These are phyloP conservation scores for Petaurus breviceps DNA, from an alignment of 2,113 vertebrate species.

Conservation along the genomic window DNA sequence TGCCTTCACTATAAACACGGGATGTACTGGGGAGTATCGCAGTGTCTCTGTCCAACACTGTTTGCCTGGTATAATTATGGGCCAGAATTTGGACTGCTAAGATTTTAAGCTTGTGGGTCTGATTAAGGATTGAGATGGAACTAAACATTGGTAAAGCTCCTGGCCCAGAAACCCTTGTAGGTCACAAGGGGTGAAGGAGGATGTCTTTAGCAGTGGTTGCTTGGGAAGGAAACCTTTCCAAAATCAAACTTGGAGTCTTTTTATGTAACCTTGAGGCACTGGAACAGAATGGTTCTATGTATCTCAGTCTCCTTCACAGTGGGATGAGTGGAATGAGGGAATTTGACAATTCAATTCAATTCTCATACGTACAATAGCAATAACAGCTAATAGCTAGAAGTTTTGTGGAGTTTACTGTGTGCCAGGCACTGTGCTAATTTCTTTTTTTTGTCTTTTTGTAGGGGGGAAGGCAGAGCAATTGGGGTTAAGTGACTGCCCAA, in stretches of 20 bases:
- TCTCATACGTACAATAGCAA: not conserved
- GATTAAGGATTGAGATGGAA: not conserved
- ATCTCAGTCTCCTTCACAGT: not conserved
- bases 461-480: too few relatives aligned
- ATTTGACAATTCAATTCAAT: not conserved
- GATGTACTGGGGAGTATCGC: too few relatives aligned
- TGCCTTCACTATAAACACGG: not conserved
- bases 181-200: not conserved
- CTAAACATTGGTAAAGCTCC: not conserved
- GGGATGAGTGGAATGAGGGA: not conserved
- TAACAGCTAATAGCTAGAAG: too few relatives aligned
- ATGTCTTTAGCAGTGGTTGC: not conserved
- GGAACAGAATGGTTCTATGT: not conserved
- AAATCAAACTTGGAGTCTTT: not conserved
- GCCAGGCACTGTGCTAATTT: not conserved
- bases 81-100: too few relatives aligned
- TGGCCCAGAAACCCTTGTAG: not conserved
- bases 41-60: too few relatives aligned
- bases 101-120: not conserved
- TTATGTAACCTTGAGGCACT: not conserved
- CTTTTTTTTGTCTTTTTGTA: not conserved
- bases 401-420: not conserved
- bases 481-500: too few relatives aligned
- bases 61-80: too few relatives aligned
- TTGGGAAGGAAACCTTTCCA: not conserved